Conservation (phyloP, 2,113 vertebrate species). For the Drymodes brunneopygia region DNA sequence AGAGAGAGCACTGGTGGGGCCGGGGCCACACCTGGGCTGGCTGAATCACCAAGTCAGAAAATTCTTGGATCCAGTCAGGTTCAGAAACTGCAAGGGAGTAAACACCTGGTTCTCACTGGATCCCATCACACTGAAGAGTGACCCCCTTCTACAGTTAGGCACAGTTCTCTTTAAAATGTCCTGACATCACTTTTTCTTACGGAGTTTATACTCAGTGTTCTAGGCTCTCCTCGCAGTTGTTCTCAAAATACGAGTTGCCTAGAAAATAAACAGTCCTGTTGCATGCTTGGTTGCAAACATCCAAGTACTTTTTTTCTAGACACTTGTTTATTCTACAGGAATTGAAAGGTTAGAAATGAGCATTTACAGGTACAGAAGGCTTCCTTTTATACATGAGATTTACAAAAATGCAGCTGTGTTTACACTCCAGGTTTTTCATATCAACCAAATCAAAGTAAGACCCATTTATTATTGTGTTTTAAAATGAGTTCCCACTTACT, state of each 20-base stretch:
- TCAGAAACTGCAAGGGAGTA: neutral
- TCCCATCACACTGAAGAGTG: neutral
- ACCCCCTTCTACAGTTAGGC: neutral
- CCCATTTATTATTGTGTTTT: neutral
- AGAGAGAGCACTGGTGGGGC: neutral
- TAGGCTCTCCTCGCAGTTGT: neutral
- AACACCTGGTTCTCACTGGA: neutral
- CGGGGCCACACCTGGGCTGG: neutral
- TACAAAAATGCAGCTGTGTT: neutral
- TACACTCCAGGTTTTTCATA: neutral
- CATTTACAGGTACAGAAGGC: neutral
- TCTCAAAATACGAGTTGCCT: neutral
- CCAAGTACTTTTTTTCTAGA: neutral
- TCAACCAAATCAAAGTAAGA: neutral
- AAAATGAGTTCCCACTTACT: neutral
- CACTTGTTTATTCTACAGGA: neutral
- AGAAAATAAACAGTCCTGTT: neutral
- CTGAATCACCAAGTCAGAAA: neutral
- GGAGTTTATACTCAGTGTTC: neutral
- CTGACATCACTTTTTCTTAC: neutral
- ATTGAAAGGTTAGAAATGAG: neutral
- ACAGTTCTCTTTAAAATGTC: neutral
- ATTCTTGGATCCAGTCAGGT: neutral
- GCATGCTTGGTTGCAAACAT: neutral
- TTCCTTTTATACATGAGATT: neutral